phyloP scores from a whole-genome alignment of 2,888 invertebrate genomes.

The Pachymerium ferrugineum region DNA sequence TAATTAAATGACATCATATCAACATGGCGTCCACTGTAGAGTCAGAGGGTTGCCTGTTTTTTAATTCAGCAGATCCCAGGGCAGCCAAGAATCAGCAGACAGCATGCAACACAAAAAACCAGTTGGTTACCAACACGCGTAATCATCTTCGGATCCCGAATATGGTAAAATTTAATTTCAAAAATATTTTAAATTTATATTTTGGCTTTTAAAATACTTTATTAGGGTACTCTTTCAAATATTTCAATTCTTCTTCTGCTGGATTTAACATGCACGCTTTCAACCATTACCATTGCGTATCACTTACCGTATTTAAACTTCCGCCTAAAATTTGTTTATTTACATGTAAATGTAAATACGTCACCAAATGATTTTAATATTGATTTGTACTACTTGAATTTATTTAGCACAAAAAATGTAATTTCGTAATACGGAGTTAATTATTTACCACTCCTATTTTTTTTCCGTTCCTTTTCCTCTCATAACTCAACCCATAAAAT shows the following conservation, averaged over 20 bases:
- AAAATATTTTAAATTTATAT: not conserved
- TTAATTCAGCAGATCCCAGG: constrained; percentile 9
- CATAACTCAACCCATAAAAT: not conserved
- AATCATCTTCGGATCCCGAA: too few species aligned
- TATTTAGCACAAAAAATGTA: too few species aligned
- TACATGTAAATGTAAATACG: too few species aligned
- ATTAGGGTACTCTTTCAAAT: too few species aligned
- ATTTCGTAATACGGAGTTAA: not conserved
- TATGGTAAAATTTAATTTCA: not conserved
- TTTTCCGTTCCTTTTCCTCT: not conserved
- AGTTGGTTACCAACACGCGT: not conserved
- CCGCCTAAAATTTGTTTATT: too few species aligned
- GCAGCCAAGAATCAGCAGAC: not conserved
- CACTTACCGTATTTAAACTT: too few species aligned
- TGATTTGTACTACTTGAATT: too few species aligned
- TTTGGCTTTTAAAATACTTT: not conserved
- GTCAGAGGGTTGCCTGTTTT: not conserved
- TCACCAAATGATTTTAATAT: too few species aligned
- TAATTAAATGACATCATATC: not conserved
- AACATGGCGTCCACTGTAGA: not conserved
- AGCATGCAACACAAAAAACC: not conserved
- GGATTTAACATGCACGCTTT: too few species aligned
- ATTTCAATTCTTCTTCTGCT: too few species aligned
- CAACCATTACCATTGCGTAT: too few species aligned
- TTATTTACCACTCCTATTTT: not conserved